Conservation (phyloP, 2,888 invertebrate genomes). For the Clistopyga incitator region DNA sequence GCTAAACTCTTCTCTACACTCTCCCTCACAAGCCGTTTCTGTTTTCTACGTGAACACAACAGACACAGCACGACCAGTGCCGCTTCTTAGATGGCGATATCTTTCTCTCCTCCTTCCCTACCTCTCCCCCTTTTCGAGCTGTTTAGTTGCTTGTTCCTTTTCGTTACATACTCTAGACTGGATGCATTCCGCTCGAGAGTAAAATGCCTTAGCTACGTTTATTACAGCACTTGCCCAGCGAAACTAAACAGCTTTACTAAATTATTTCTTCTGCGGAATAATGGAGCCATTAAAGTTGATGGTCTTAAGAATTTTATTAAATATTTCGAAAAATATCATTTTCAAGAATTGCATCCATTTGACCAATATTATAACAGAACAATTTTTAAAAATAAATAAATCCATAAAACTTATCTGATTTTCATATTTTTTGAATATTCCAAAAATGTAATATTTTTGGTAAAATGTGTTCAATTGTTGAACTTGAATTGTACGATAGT, state of each 20-base stretch:
- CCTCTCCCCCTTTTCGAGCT: conserved; percentile 23
- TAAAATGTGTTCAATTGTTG: too few relatives aligned
- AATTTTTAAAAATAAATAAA: too few relatives aligned
- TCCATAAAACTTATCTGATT: too few relatives aligned
- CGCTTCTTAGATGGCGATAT: conserved; percentile 55
- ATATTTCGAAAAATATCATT: not conserved
- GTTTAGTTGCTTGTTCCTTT: conserved; percentile 30
- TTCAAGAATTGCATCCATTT: too few relatives aligned
- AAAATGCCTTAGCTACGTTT: conserved; percentile 32
- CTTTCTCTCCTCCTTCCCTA: conserved; percentile 21
- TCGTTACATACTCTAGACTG: conserved; percentile 22
- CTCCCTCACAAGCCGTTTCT: conserved; percentile 48
- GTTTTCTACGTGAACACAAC: conserved; percentile 54
- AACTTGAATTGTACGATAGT: too few relatives aligned
- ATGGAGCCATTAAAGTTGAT: not conserved
- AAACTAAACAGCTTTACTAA: not conserved
- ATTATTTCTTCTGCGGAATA: not conserved
- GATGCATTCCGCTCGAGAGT: conserved; percentile 50
- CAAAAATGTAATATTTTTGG: too few relatives aligned
- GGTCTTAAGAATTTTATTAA: not conserved
- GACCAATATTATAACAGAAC: too few relatives aligned
- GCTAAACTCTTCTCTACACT: conserved; percentile 38
- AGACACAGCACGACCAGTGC: conserved; percentile 54
- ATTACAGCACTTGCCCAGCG: conserved; percentile 26
- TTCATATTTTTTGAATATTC: too few relatives aligned